Evolutionary conservation across 2,797 vertebrate species (phyloP).

Genomic region (Pangasius djambal): DNA sequence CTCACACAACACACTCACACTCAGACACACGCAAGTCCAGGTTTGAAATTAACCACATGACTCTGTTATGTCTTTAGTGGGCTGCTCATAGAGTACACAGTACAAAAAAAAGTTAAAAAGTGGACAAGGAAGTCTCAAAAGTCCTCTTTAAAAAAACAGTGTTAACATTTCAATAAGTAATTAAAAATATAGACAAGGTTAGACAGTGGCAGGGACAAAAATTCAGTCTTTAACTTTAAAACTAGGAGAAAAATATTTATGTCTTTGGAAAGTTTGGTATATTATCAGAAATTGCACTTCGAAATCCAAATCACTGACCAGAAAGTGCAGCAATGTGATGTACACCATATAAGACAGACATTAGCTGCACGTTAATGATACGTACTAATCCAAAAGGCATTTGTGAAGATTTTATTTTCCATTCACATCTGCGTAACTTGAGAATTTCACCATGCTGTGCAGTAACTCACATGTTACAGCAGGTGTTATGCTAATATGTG

Average conservation of each 20-base stretch:
- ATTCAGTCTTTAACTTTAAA: conserved; percentile 7
- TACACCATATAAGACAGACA: background rate
- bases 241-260: background rate
- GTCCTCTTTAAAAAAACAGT: conserved; percentile 25
- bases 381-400: background rate
- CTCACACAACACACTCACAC: conserved; percentile 43
- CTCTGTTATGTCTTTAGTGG: conserved; percentile 15
- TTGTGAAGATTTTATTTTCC: background rate
- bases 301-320: conserved; percentile 31
- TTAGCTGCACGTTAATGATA: background rate
- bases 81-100: conserved; percentile 16
- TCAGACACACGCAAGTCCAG: conserved; percentile 11
- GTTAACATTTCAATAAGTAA: conserved; percentile 2
- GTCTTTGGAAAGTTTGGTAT: conserved; percentile 58
- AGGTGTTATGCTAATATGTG: background rate
- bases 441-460: background rate
- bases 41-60: conserved; percentile 8
- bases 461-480: background rate
- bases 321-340: background rate
- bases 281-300: conserved; percentile 66
- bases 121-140: conserved; percentile 14
- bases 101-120: conserved; percentile 22
- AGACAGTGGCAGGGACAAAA: background rate
- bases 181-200: background rate
- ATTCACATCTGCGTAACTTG: background rate